A percentile compares a stretch with the other conserved stretches of the same genome.
Conservation (phyloP, 2,797 vertebrate species). For the Scyliorhinus canicula region DNA sequence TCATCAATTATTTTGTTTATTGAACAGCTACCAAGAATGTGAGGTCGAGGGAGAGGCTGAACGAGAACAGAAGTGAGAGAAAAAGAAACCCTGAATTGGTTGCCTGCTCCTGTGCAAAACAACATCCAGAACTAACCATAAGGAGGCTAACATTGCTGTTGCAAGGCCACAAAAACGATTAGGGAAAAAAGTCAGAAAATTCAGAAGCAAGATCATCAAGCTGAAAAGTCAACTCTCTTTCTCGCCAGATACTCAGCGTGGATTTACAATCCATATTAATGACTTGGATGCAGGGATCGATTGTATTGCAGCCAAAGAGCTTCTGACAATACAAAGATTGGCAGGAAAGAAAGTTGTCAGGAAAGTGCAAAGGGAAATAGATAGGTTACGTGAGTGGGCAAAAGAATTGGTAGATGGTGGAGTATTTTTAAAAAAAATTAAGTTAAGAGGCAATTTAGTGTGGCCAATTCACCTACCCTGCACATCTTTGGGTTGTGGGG, state of each 20-base stretch:
- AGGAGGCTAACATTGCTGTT: background rate
- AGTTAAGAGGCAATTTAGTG: too few species aligned
- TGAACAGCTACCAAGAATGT: background rate
- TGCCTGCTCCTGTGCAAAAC: background rate
- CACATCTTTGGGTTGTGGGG: too few species aligned
- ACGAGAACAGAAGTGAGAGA: background rate
- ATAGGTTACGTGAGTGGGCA: background rate
- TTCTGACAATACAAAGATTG: background rate
- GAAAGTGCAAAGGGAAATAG: background rate
- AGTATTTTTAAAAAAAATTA: too few species aligned
- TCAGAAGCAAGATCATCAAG: background rate
- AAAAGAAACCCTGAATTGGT: conserved; percentile 41
- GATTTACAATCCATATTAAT: background rate
- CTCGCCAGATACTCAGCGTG: background rate
- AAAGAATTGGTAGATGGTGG: too few species aligned
- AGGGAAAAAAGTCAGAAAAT: background rate
- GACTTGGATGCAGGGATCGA: background rate
- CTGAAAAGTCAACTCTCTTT: background rate
- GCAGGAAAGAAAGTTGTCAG: background rate
- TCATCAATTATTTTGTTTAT: background rate
- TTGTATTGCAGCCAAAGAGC: background rate
- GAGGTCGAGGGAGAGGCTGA: background rate
- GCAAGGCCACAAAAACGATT: background rate
- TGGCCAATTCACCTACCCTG: too few species aligned
- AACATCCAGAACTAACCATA: background rate